These are phyloP conservation scores for Notoglanidium macrostoma DNA, from an alignment of 2,797 vertebrate genomes.

Conservation along the genomic window DNA sequence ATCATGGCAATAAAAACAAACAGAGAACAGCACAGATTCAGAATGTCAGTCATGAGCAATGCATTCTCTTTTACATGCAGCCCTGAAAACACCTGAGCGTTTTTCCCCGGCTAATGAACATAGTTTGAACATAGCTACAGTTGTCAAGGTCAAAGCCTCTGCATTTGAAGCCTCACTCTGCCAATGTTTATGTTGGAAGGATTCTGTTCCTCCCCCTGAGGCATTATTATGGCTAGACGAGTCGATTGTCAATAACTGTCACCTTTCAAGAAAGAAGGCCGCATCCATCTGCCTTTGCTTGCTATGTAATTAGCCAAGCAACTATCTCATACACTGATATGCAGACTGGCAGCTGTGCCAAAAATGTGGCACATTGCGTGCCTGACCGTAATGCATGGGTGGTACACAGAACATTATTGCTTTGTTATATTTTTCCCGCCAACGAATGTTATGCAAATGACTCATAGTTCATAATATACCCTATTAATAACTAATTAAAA, in stretches of 20 bases:
- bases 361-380: constrained; percentile 58
- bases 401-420: constrained; percentile 62
- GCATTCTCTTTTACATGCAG: constrained; percentile 61
- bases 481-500: constrained; percentile 62
- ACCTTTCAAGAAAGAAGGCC: constrained; percentile 58
- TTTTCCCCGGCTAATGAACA: constrained; percentile 71
- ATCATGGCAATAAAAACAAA: constrained; percentile 62
- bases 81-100: constrained; percentile 61
- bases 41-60: constrained; percentile 62
- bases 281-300: constrained; percentile 64
- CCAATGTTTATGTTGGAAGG: constrained; percentile 72
- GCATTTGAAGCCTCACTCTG: constrained; percentile 57
- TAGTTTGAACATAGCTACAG: constrained; percentile 76
- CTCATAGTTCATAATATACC: constrained; percentile 49
- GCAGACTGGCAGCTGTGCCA: constrained; percentile 62
- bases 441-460: constrained; percentile 60
- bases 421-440: constrained; percentile 45
- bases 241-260: constrained; percentile 76
- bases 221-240: constrained; percentile 75
- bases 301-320: constrained; percentile 66
- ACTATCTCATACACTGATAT: constrained; percentile 63
- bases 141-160: constrained; percentile 70
- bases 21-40: constrained; percentile 50
- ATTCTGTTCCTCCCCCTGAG: constrained; percentile 66
- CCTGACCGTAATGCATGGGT: constrained; percentile 62